Evolutionary conservation across 2,888 invertebrate species (phyloP), one percentile per base, ranked within the genome.

Genomic region (Hydriomena furcata): DNA sequence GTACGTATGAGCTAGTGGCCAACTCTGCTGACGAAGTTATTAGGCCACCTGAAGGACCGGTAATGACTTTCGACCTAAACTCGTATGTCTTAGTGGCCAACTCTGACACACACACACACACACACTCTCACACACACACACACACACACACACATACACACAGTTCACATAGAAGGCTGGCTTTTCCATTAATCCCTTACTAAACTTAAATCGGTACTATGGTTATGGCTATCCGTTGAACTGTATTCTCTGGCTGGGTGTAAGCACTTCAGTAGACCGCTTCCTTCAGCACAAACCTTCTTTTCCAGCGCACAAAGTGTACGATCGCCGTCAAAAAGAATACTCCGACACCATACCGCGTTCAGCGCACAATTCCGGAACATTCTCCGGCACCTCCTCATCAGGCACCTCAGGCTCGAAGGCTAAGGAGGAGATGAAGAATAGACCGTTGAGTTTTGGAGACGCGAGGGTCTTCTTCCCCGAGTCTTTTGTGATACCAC

Each of bases 381-480:
- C 87, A 0, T 82, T 82, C 60, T 88, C 89, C 5, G 89, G 86
- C 0, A 86, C 90, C 2, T 91, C 91, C 0, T 91, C 91, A 0
- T 90, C 91, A 0, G 90, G 90, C 0, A 90, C 90, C 1, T 91
- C 91, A 2, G 91, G 91, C 5, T 90, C 91, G 2, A 87, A 84
- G 51, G 77, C 81, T 1, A 81, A 79, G 48, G 79, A 79, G 34
- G 81, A 83, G 28, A 81, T 80, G 58, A 71, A 74, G 66, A 79
- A 72, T 64, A 67, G 90, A 35, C 86, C 90, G 0, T 55, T 85
- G 8, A 87, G 86, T 51, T 89, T 85, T 37, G 85, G 85, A 7
- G 91, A 91, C 59, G 84, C 86, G 20, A 74, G 91, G 58, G 87
- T 90, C 0, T 90, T 91, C 76, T 90, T 91, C 47, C 91, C 91